A percentile compares a stretch with the other conserved stretches of the same genome.
phyloP scores from a whole-genome alignment of 2,888 invertebrate genomes.

The Idaea aversata region DNA sequence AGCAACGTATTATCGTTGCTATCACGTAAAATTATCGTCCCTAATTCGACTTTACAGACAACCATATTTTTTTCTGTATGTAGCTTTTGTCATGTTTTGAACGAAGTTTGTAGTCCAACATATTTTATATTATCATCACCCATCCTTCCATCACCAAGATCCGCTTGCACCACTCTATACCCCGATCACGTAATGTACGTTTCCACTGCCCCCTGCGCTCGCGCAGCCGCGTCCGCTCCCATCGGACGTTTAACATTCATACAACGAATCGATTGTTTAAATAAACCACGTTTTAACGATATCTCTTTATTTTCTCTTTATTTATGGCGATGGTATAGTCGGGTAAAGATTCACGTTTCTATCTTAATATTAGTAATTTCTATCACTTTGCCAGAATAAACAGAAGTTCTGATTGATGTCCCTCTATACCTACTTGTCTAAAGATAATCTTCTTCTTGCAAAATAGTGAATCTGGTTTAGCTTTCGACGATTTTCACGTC shows the following conservation, averaged over 20 bases:
- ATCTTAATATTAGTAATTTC: neutral
- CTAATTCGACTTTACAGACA: no score
- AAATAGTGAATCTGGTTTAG: no score
- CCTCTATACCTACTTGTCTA: no score
- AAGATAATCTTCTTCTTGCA: no score
- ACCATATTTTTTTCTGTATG: neutral
- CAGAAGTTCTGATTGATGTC: no score
- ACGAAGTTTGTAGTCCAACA: no score
- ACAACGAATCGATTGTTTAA: neutral
- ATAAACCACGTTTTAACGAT: no score
- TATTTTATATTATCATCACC: no score
- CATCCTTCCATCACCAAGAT: neutral
- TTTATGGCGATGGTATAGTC: neutral
- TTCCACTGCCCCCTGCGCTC: neutral
- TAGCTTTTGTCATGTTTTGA: no score
- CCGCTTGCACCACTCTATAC: neutral
- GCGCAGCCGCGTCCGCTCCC: neutral
- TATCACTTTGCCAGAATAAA: neutral
- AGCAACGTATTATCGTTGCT: no score
- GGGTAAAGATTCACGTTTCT: neutral
- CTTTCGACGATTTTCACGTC: no score
- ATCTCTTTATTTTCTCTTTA: neutral
- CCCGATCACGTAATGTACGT: neutral
- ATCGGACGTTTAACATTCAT: neutral
- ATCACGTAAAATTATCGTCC: no score